A percentile compares a stretch with the other conserved stretches of the same genome.
phyloP scores from a whole-genome alignment of 2,797 vertebrate genomes.

The Arnoldichthys spilopterus region DNA sequence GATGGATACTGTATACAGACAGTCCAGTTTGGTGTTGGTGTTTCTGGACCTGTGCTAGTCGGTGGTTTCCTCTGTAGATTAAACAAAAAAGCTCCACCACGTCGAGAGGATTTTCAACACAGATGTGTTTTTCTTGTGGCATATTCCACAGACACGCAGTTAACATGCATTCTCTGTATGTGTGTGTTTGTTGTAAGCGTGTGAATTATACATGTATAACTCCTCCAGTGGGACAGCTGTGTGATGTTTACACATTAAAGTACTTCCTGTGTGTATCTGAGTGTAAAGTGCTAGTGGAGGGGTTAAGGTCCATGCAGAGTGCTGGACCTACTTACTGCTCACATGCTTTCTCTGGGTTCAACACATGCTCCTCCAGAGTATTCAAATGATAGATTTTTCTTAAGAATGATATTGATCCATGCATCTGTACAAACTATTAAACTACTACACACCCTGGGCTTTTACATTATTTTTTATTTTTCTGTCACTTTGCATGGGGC shows the following conservation, averaged over 20 bases:
- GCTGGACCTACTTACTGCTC: conserved; percentile 4
- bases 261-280: conserved; percentile 42
- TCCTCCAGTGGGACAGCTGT: conserved; percentile 38
- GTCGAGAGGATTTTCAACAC: conserved; percentile 64
- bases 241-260: conserved; percentile 41
- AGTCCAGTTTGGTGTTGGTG: not conserved
- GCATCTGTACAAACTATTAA: not conserved
- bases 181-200: not conserved
- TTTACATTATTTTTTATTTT: not conserved
- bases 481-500: not conserved
- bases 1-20: not conserved
- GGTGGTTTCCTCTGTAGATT: not conserved
- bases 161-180: conserved; percentile 17
- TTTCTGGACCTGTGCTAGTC: not conserved
- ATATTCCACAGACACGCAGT: conserved; percentile 23
- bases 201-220: conserved; percentile 58
- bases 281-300: conserved; percentile 7
- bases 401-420: no score
- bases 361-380: not conserved
- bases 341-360: not conserved
- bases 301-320: conserved; percentile 32
- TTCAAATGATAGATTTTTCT: not conserved
- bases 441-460: not conserved
- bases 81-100: conserved; percentile 1
- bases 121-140: conserved; percentile 18